These are phyloP conservation scores for Microcebus jonahi DNA, from an alignment of 2,113 vertebrate species.

Conservation along the genomic window DNA sequence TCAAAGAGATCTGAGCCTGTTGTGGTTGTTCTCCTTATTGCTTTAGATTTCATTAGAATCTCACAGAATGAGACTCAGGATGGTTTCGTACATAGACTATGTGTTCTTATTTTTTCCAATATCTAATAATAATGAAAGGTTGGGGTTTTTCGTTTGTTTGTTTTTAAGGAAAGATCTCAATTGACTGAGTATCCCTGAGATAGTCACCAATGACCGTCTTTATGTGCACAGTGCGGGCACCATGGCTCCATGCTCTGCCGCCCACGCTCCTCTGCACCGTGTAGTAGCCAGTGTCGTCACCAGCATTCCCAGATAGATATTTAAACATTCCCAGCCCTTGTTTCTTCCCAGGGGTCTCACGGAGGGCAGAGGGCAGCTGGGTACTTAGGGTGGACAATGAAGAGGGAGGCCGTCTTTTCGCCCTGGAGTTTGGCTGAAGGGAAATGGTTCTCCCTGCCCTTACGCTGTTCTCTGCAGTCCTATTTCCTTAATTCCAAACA, in stretches of 20 bases:
- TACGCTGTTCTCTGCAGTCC: neutral
- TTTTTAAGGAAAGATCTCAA: too few relatives aligned
- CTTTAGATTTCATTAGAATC: neutral
- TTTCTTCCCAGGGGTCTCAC: neutral
- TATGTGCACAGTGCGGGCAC: fast-evolving
- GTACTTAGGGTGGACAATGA: fast-evolving
- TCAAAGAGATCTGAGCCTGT: neutral
- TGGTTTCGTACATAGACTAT: neutral
- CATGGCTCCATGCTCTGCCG: fast-evolving
- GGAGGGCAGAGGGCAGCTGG: fast-evolving
- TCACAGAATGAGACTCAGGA: neutral
- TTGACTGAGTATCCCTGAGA: neutral
- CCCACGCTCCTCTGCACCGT: neutral
- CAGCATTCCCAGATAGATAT: fast-evolving
- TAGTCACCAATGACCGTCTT: neutral
- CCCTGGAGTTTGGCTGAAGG: neutral
- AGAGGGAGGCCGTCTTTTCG: neutral
- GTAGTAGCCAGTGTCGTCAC: fast-evolving
- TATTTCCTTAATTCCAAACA: constrained; percentile 35
- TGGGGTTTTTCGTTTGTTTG: neutral
- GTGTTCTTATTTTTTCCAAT: neutral
- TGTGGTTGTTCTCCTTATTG: neutral
- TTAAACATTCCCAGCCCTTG: neutral
- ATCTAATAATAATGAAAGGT: neutral
- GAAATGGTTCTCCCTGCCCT: neutral